Evolutionary conservation across 2,113 vertebrate genomes (phyloP).

Genomic region (Picathartes gymnocephalus): DNA sequence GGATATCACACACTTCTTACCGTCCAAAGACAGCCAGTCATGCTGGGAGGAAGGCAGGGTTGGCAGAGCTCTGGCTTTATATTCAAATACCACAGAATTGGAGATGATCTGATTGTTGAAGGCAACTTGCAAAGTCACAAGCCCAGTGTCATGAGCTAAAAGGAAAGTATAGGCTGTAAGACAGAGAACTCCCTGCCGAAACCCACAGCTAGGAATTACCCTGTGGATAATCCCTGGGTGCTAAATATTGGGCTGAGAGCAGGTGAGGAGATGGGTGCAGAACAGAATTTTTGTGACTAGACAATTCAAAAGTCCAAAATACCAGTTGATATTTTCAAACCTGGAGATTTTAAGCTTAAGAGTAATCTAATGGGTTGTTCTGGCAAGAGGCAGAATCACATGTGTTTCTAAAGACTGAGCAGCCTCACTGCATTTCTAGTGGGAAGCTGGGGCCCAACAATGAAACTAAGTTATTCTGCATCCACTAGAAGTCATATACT

Average conservation of each 20-base stretch:
- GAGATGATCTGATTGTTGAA: conserved; percentile 99
- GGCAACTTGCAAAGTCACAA: conserved; percentile 98
- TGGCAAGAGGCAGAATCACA: not conserved
- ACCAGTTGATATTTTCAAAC: not conserved
- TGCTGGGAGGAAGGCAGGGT: conserved; percentile 97
- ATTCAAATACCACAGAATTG: conserved; percentile 98
- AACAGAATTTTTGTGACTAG: not conserved
- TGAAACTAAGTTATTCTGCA: not conserved
- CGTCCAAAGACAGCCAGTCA: conserved; percentile 97
- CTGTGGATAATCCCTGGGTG: not conserved
- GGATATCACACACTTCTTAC: conserved; percentile 67
- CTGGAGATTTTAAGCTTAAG: not conserved
- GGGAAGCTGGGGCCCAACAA: not conserved
- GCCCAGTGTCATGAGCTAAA: conserved; percentile 95
- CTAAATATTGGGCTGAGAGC: not conserved
- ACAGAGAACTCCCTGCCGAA: not conserved
- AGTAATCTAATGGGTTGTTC: not conserved
- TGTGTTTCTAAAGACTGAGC: not conserved
- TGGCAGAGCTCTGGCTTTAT: conserved; percentile 95
- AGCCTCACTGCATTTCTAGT: not conserved
- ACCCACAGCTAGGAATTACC: not conserved
- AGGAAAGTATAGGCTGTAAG: conserved; percentile 31
- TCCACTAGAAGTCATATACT: not conserved
- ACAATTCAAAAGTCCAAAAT: not conserved
- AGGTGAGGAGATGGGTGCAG: not conserved